Percentiles rank a stretch among this genome's conserved stretches.
These are phyloP conservation scores for Thumatha senex DNA, from an alignment of 2,888 invertebrate genomes.

Conservation along the genomic window DNA sequence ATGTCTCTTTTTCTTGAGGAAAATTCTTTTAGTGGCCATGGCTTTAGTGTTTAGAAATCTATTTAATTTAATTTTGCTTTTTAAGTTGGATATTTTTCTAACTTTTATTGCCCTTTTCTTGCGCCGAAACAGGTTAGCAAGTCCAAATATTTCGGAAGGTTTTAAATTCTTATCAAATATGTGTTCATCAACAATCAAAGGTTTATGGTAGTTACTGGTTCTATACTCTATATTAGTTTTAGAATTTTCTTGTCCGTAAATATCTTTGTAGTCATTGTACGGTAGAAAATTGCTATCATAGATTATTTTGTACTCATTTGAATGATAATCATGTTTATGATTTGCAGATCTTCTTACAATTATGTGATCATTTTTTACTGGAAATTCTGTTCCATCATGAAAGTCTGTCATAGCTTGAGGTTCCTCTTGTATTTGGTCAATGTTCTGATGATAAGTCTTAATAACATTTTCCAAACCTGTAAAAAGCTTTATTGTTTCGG, in stretches of 20 bases:
- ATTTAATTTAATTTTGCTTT: constrained; percentile 53
- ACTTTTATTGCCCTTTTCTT: constrained; percentile 53
- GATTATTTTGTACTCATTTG: constrained; percentile 52
- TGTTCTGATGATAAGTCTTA: constrained; percentile 57
- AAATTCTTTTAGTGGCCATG: constrained; percentile 48
- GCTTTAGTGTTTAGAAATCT: constrained; percentile 57
- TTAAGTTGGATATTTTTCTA: constrained; percentile 52
- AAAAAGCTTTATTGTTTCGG: constrained; percentile 62
- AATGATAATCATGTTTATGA: constrained; percentile 44
- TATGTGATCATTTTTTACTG: constrained; percentile 33
- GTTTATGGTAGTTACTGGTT: constrained; percentile 7
- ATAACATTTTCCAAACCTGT: constrained; percentile 63
- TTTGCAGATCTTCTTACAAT: constrained; percentile 43
- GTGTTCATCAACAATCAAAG: constrained; percentile 42
- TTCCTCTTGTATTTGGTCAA: constrained; percentile 36
- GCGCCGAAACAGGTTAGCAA: constrained; percentile 51
- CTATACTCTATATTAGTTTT: constrained; percentile 12
- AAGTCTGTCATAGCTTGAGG: constrained; percentile 15
- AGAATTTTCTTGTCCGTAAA: constrained; percentile 37
- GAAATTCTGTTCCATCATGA: constrained; percentile 17
- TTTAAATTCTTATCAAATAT: constrained; percentile 53
- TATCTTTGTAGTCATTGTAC: constrained; percentile 48
- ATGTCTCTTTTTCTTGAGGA: constrained; percentile 55
- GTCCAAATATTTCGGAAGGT: constrained; percentile 54
- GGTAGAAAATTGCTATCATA: constrained; percentile 44